A percentile compares a stretch with the other conserved stretches of the same genome.
These are phyloP conservation scores for Lanistes nyassanus DNA, from an alignment of 1,140 invertebrate genomes.

Conservation along the genomic window DNA sequence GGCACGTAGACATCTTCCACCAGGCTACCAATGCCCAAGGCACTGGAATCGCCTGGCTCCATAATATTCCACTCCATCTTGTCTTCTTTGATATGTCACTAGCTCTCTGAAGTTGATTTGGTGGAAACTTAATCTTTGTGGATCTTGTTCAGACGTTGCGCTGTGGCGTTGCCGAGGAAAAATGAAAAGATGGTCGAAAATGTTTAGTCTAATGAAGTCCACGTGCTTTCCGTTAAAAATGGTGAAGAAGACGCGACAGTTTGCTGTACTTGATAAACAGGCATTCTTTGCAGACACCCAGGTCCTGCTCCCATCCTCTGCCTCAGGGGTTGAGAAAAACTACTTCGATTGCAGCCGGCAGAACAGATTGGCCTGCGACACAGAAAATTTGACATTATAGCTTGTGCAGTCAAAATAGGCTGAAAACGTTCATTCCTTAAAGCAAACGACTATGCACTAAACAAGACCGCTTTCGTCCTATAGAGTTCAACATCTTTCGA, in stretches of 20 bases:
- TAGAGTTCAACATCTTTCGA: no score
- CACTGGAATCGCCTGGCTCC: constrained; percentile 30
- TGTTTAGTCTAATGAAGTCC: constrained; percentile 1
- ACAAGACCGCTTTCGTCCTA: no score
- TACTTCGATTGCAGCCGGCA: background rate
- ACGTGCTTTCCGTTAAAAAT: background rate
- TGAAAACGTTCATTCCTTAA: no score
- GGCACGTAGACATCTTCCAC: constrained; percentile 31
- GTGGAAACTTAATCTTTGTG: background rate
- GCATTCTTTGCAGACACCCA: background rate
- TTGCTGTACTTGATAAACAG: background rate
- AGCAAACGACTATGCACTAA: no score
- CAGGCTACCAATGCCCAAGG: constrained; percentile 31
- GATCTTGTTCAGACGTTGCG: background rate
- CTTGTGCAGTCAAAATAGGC: no score
- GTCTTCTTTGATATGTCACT: background rate
- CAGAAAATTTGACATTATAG: no score
- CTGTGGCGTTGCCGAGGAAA: background rate
- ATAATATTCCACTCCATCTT: constrained; percentile 44
- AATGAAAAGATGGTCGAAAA: background rate
- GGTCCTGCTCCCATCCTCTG: constrained; percentile 3
- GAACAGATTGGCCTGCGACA: no score
- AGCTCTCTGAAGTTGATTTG: background rate
- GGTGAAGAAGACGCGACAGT: background rate
- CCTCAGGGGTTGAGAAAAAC: background rate